A percentile compares a stretch with the other conserved stretches of the same genome.
phyloP scores from a whole-genome alignment of 92 coral and sea anemone species.

The Plumapathes pennacea region DNA sequence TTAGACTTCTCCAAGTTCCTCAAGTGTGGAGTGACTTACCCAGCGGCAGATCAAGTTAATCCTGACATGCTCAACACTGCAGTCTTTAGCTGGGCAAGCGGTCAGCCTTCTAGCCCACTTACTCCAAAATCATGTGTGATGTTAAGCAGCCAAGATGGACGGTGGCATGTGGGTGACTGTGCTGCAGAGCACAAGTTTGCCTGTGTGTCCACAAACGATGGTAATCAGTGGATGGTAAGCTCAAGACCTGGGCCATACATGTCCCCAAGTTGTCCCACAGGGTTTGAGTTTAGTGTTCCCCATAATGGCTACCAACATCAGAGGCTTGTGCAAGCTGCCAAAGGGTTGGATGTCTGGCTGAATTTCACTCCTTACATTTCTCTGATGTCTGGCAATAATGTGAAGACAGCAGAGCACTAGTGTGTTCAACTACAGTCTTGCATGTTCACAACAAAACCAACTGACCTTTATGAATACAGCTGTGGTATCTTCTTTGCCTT shows the following conservation, averaged over 20 bases:
- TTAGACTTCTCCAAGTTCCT: conserved; percentile 54
- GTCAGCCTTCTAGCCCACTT: conserved; percentile 57
- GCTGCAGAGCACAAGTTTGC: conserved; percentile 55
- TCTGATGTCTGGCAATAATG: no score
- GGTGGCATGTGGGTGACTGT: conserved; percentile 70
- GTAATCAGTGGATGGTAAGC: conserved; percentile 33
- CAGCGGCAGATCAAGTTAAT: conserved; percentile 82
- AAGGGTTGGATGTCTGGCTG: conserved; percentile 59
- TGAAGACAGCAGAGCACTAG: no score
- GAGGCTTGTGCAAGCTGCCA: conserved; percentile 26
- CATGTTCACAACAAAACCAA: no score
- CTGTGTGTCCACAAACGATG: conserved; percentile 26
- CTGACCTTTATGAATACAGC: no score
- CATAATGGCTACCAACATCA: conserved; percentile 66
- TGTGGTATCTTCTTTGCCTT: no score
- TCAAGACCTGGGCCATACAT: conserved; percentile 28
- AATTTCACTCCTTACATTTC: conserved; percentile 56
- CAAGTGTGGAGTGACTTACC: conserved; percentile 78
- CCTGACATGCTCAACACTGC: conserved; percentile 71
- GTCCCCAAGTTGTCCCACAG: conserved; percentile 62
- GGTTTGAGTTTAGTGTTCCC: conserved; percentile 64
- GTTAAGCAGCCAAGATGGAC: conserved; percentile 47
- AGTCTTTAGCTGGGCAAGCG: conserved; percentile 80
- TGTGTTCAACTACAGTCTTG: no score
- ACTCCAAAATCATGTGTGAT: conserved; percentile 47